These are phyloP conservation scores for Alviniconcha marisindica DNA, from an alignment of 1,140 invertebrate species.

Conservation along the genomic window DNA sequence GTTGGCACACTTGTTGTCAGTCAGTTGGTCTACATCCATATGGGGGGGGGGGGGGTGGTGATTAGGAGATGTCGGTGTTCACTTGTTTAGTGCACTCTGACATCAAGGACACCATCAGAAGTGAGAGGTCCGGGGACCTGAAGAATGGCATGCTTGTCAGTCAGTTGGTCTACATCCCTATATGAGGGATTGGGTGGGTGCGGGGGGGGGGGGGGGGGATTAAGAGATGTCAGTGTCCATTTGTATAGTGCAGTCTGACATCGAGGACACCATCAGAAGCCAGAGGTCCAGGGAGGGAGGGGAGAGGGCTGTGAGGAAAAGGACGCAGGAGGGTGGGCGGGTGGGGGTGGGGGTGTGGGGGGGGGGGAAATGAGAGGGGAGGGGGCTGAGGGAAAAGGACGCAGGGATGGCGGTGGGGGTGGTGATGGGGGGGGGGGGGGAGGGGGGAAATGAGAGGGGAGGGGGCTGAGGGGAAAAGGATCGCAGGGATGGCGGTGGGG, in stretches of 20 bases:
- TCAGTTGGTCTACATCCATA: no score
- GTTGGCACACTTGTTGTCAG: no score
- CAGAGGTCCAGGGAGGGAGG: slow-evolving; percentile 24
- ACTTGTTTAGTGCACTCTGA: no score
- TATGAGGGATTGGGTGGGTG: not conserved
- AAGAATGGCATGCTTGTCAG: slow-evolving; percentile 70
- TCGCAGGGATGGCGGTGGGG: no score
- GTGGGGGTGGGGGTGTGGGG: slow-evolving; percentile 1
- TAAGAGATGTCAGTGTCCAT: no score
- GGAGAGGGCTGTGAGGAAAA: not conserved
- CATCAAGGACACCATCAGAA: slow-evolving; percentile 74
- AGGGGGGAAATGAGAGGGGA: no score
- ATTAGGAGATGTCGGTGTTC: no score
- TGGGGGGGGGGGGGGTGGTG: slow-evolving; percentile 13
- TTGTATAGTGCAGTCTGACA: no score
- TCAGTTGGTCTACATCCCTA: no score
- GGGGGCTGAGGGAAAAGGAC: not conserved
- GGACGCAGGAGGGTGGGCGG: not conserved
- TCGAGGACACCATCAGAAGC: no score
- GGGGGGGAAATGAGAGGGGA: slow-evolving; percentile 4
- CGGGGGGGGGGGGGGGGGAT: slow-evolving; percentile 15
- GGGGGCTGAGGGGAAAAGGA: no score
- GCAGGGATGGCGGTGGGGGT: not conserved
- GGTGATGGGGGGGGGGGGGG: not conserved
- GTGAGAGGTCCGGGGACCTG: slow-evolving; percentile 76